A percentile compares a stretch with the other conserved stretches of the same genome.
phyloP scores from a whole-genome alignment of 1,140 invertebrate genomes.

The Onthophagus taurus region DNA sequence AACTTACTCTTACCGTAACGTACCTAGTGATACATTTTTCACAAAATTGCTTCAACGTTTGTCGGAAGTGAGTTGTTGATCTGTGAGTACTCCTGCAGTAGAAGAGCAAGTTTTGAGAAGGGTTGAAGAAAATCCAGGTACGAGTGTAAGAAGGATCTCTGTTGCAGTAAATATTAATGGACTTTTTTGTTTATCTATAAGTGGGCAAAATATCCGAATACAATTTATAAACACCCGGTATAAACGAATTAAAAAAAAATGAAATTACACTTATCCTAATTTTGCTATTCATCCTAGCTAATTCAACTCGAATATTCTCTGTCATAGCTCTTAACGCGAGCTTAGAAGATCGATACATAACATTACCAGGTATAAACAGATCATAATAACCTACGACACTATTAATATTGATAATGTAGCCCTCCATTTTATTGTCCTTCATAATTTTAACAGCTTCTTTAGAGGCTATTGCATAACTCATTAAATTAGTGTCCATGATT shows the following conservation, averaged over 20 bases:
- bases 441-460: conserved; percentile 57
- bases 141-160: too few species aligned
- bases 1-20: too few species aligned
- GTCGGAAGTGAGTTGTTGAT: too few species aligned
- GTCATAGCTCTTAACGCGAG: conserved; percentile 57
- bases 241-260: neutral
- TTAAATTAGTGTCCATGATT: conserved; percentile 57
- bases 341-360: conserved; percentile 57
- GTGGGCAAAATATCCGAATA: too few species aligned
- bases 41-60: too few species aligned
- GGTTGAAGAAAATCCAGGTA: too few species aligned
- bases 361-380: conserved; percentile 28
- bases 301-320: conserved; percentile 53
- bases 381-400: conserved; percentile 46
- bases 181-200: too few species aligned
- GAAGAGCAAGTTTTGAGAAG: too few species aligned
- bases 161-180: too few species aligned
- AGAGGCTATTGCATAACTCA: conserved; percentile 55
- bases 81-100: too few species aligned
- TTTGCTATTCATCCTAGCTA: conserved; percentile 43
- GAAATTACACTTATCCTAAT: conserved; percentile 61
- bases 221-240: too few species aligned
- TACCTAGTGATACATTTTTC: too few species aligned
- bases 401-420: conserved; percentile 65
- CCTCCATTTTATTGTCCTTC: conserved; percentile 49